Evolutionary conservation across 2,797 vertebrate species (phyloP).

Genomic region (Sciurus carolinensis): DNA sequence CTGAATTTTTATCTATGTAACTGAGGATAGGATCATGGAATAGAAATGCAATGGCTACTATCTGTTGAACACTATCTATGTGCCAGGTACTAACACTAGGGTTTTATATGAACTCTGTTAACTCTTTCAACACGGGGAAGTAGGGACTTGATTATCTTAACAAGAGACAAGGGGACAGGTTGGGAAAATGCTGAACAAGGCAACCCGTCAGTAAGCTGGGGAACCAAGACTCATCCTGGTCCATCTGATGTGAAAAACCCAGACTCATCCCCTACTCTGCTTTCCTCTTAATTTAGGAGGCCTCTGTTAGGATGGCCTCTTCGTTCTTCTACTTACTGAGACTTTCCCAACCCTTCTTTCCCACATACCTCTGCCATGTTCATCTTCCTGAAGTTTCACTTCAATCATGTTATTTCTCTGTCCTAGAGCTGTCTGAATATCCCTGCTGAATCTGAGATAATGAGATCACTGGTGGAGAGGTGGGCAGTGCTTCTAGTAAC

Average conservation of each 20-base stretch:
- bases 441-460: not conserved
- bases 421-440: not conserved
- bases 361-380: not conserved
- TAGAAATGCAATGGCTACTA: not conserved
- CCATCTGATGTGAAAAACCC: not conserved
- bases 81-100: not conserved
- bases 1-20: not conserved
- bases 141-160: not conserved
- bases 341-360: not conserved
- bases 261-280: not conserved
- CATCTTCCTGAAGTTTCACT: slow-evolving; percentile 23
- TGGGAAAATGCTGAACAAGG: not conserved
- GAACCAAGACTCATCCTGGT: not conserved
- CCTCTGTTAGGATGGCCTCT: not conserved
- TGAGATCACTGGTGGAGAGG: not conserved
- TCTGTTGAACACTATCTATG: not conserved
- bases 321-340: not conserved
- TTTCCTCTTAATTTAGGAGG: not conserved
- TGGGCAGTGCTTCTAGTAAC: not conserved
- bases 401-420: slow-evolving; percentile 27
- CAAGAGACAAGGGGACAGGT: not conserved
- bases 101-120: not conserved
- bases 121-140: not conserved
- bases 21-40: not conserved
- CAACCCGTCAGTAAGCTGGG: not conserved